Evolutionary conservation across 2,797 vertebrate species (phyloP).

Genomic region (Pogoniulus pusillus): DNA sequence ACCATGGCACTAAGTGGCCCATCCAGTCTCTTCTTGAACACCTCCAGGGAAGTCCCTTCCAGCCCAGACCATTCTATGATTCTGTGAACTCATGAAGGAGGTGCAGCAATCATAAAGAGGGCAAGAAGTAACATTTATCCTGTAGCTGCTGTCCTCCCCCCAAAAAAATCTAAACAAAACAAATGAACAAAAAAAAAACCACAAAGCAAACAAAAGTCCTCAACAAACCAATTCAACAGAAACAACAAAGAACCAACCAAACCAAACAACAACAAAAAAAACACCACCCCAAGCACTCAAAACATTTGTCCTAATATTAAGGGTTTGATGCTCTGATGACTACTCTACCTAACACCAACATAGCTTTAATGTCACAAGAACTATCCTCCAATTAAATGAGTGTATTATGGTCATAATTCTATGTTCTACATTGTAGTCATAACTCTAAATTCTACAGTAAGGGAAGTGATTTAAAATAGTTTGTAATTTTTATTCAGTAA

Average conservation of each 20-base stretch:
- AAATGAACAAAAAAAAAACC: no score
- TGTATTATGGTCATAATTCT: background rate
- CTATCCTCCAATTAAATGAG: background rate
- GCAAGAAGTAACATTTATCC: background rate
- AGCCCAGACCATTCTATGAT: background rate
- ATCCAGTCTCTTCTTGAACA: no score
- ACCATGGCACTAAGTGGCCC: no score
- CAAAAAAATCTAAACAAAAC: background rate
- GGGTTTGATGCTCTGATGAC: background rate
- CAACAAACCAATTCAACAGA: no score
- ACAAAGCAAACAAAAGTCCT: no score
- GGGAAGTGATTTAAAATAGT: background rate
- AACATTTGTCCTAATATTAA: background rate
- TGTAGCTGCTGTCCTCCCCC: background rate
- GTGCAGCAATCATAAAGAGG: background rate
- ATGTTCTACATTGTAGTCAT: background rate
- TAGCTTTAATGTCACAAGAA: background rate
- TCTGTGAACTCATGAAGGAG: background rate
- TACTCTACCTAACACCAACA: background rate
- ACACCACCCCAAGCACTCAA: background rate
- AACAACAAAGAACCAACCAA: no score
- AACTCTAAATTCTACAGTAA: background rate
- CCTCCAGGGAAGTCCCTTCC: no score
- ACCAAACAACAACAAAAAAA: no score
- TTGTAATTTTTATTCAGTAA: background rate